Percentiles rank a stretch among this genome's conserved stretches.
Evolutionary conservation across 2,113 vertebrate species (phyloP).

Genomic region (Dasypus novemcinctus): DNA sequence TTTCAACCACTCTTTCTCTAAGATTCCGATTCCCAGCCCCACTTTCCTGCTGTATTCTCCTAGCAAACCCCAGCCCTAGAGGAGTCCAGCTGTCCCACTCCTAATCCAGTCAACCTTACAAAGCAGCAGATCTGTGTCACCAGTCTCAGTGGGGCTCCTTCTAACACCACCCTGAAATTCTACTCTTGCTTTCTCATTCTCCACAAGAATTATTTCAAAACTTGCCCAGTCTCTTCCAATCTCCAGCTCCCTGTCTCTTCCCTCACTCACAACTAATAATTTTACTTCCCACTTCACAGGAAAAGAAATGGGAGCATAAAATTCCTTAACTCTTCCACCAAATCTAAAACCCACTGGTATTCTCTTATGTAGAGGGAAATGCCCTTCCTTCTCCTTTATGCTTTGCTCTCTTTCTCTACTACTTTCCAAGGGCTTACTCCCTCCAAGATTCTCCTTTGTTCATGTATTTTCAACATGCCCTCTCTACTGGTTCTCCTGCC

Average conservation of each 20-base stretch:
- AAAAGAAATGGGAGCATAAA: not conserved
- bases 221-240: not conserved
- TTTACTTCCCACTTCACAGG: not conserved
- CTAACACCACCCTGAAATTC: not conserved
- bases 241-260: not conserved
- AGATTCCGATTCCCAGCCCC: not conserved
- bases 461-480: not conserved
- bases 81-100: not conserved
- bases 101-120: not conserved
- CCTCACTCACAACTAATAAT: not conserved
- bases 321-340: not conserved
- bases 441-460: not conserved
- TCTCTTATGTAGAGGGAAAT: not conserved
- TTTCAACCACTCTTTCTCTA: not conserved
- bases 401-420: not conserved
- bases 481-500: not conserved
- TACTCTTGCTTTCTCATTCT: not conserved
- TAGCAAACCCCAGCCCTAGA: not conserved
- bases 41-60: not conserved
- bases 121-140: not conserved
- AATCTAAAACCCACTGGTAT: not conserved
- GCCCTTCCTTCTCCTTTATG: rapidly evolving
- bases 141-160: not conserved
- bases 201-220: not conserved
- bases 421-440: not conserved